These are phyloP conservation scores for Galleria mellonella DNA, from an alignment of 1,140 invertebrate species.

Conservation along the genomic window DNA sequence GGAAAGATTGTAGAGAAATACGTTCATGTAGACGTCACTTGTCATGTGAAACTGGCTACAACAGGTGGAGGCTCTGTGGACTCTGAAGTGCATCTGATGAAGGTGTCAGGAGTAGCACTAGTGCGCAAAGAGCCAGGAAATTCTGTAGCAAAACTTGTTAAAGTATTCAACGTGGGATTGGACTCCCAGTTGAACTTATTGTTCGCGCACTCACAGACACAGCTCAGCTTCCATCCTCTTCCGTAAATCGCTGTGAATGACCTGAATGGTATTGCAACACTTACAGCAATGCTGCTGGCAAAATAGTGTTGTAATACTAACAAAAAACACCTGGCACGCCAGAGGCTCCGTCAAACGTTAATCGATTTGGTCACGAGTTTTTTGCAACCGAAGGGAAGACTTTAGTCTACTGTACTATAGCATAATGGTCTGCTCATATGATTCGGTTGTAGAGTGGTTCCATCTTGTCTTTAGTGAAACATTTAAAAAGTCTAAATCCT, in stretches of 20 bases:
- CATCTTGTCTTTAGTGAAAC: background rate
- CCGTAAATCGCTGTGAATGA: constrained; percentile 40
- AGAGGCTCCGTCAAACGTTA: constrained; percentile 54
- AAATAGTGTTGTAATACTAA: constrained; percentile 43
- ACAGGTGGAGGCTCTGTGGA: constrained; percentile 74
- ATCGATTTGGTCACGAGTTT: constrained; percentile 54
- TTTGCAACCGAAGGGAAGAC: constrained; percentile 39
- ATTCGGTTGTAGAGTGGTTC: constrained; percentile 44
- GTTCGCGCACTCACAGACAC: constrained; percentile 77
- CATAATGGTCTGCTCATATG: constrained; percentile 5
- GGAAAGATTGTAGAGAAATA: constrained; percentile 76
- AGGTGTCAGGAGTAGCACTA: constrained; percentile 79
- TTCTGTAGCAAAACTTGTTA: constrained; percentile 70
- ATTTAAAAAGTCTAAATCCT: too few relatives aligned
- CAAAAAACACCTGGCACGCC: constrained; percentile 47
- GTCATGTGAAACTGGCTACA: constrained; percentile 76
- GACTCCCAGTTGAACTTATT: constrained; percentile 80
- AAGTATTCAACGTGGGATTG: constrained; percentile 79
- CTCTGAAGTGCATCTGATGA: constrained; percentile 76
- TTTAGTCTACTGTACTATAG: constrained; percentile 13
- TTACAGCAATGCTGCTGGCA: constrained; percentile 12
- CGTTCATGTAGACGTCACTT: constrained; percentile 79
- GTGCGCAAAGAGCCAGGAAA: constrained; percentile 75
- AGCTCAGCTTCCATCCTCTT: constrained; percentile 77
- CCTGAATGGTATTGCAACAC: constrained; percentile 53